Base-by-base conservation (phyloP, 2,888 invertebrate species). In the Salticus scenicus region DNA sequence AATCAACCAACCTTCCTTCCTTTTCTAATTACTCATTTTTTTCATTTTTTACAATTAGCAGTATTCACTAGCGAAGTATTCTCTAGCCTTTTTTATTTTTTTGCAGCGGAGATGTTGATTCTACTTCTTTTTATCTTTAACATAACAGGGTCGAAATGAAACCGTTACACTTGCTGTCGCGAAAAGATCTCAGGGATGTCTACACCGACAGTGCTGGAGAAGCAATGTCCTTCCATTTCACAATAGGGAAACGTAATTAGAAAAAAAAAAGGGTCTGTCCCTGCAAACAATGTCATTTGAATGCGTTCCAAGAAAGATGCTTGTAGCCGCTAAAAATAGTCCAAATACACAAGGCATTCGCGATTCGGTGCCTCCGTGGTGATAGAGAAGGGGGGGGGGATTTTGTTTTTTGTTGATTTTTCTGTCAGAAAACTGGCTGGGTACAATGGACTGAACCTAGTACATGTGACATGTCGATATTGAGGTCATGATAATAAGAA, bases 301-400 rank as follows among this genome's bases (percentile, higher is more conserved):
- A 7, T 17, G 1, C n/a, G 10, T 37, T 77, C 83, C 83, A 84
- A 84, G 83, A 77, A 84, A 73, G 83, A 77, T 76, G 70, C 82
- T 76, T 76, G 82, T 83, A 77, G 83, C 77, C 77, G 78, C 83
- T 84, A 84, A 84, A 84, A 84, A 84, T 84, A 84, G 78, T 77
- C 41, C 42, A 66, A 72, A 82, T 70, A 72, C 64, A 75, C 28
- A n/a, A 47, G 63, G 64, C 71, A 30, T 69, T 82, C 57, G 83
- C 83, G 57, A 57, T 57, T 12, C 57, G 24, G 57, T 57, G 57
- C 24, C 57, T 57, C n/a, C n/a, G n/a, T n/a, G n/a, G n/a, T n/a
- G n/a, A n/a, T n/a, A n/a, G n/a, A n/a, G n/a, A n/a, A n/a, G 57
- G 24, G 24, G 24, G 24, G 12, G 24, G 57, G 0, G 57, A 1